phyloP scores from a whole-genome alignment of 2,797 vertebrate genomes.

The Spheniscus humboldti region DNA sequence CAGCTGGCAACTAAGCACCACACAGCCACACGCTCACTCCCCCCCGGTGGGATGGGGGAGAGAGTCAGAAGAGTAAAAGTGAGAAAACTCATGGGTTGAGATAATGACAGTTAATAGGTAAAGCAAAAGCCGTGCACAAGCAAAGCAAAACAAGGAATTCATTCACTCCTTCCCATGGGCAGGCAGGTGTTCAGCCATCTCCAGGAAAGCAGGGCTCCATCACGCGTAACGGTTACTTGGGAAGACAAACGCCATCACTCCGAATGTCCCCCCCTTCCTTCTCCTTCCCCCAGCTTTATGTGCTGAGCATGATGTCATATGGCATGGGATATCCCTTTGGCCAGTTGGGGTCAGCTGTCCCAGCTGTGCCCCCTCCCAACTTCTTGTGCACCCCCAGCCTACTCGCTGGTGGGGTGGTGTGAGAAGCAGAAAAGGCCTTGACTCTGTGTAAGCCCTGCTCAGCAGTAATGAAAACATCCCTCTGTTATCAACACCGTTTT shows the following conservation, averaged over 20 bases:
- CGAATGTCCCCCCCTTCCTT: rapidly evolving
- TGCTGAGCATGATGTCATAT: neutral
- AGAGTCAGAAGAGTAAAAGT: neutral
- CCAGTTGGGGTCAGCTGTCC: neutral
- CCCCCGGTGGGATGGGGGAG: neutral
- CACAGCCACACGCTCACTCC: rapidly evolving
- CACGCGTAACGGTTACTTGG: rapidly evolving
- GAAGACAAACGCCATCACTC: rapidly evolving
- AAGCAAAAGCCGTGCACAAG: neutral
- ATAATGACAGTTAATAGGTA: neutral
- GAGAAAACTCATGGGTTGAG: neutral
- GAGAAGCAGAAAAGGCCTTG: neutral
- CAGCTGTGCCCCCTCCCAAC: neutral
- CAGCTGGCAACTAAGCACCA: neutral
- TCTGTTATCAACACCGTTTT: neutral
- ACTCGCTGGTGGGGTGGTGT: rapidly evolving
- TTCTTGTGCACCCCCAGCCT: neutral
- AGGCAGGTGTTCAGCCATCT: neutral
- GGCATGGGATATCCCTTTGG: too few species aligned
- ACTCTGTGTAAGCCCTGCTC: rapidly evolving
- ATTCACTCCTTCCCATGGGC: neutral
- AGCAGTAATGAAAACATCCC: neutral
- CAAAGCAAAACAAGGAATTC: neutral
- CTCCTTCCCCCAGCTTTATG: neutral
- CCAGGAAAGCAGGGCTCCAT: neutral